Percentiles rank a stretch among this genome's conserved stretches.
phyloP scores from a whole-genome alignment of 1,140 invertebrate species.

The Plectrocnemia conspersa region DNA sequence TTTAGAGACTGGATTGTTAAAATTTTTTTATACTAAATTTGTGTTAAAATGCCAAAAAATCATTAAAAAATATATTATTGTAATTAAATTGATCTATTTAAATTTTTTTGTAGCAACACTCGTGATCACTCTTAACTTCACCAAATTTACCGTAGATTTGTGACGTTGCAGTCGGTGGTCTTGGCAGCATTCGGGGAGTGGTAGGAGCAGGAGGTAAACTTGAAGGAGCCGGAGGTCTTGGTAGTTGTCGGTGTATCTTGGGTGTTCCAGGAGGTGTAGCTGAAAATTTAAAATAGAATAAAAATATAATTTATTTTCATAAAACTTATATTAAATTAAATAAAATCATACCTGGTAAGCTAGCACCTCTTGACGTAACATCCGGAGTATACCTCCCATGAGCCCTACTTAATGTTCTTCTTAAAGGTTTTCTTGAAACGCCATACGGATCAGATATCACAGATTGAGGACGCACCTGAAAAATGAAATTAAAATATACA shows the following conservation, averaged over 20 bases:
- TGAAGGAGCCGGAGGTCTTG: conserved; percentile 37
- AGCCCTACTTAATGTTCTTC: conserved; percentile 26
- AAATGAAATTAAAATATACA: background rate
- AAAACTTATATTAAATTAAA: background rate
- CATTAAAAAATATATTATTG: no score
- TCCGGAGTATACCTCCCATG: conserved; percentile 29
- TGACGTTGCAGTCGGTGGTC: conserved; percentile 40
- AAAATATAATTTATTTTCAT: background rate
- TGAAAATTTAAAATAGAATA: conserved; percentile 20
- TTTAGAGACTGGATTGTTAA: no score
- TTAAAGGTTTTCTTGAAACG: conserved; percentile 15
- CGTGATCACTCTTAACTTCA: no score
- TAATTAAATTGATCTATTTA: no score
- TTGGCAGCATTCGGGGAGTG: conserved; percentile 48
- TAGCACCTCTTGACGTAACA: conserved; percentile 30
- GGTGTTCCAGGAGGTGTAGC: conserved; percentile 33
- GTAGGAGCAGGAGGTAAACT: conserved; percentile 54
- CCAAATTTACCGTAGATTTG: conserved; percentile 28
- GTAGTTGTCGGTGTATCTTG: conserved; percentile 27
- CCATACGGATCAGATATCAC: conserved; percentile 32
- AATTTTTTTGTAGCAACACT: no score
- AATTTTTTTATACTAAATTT: no score
- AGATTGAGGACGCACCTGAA: conserved; percentile 33
- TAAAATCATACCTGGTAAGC: conserved; percentile 28
- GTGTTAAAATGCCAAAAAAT: no score